A percentile compares a stretch with the other conserved stretches of the same genome.
Evolutionary conservation across 2,797 vertebrate species (phyloP).

Genomic region (Poeciliopsis paucimaculata): DNA sequence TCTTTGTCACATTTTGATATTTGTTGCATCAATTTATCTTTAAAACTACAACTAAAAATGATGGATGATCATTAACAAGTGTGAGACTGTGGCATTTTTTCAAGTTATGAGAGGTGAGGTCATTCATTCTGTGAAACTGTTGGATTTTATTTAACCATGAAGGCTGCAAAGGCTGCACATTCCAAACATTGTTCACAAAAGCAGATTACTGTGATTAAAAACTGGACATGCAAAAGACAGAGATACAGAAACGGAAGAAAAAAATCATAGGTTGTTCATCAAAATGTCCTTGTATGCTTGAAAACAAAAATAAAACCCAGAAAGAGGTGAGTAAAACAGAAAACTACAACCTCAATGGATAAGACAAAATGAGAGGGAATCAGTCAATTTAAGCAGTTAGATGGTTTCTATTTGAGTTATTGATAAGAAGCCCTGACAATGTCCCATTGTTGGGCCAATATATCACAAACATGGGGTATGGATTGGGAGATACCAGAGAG

Average conservation of each 20-base stretch:
- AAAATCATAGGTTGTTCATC: background rate
- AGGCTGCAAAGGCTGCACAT: background rate
- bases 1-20: background rate
- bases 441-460: background rate
- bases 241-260: background rate
- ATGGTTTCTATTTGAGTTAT: background rate
- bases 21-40: background rate
- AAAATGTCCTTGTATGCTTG: background rate
- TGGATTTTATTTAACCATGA: background rate
- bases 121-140: background rate
- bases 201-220: background rate
- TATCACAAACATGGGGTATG: no score
- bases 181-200: background rate
- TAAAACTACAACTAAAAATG: background rate
- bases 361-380: background rate
- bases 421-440: background rate
- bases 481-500: background rate
- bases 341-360: background rate
- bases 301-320: background rate
- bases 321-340: background rate
- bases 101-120: background rate
- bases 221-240: background rate
- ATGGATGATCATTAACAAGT: background rate
- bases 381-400: background rate
- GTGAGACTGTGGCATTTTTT: background rate